phyloP scores from a whole-genome alignment of 1,140 invertebrate genomes.

The Uloborus diversus region DNA sequence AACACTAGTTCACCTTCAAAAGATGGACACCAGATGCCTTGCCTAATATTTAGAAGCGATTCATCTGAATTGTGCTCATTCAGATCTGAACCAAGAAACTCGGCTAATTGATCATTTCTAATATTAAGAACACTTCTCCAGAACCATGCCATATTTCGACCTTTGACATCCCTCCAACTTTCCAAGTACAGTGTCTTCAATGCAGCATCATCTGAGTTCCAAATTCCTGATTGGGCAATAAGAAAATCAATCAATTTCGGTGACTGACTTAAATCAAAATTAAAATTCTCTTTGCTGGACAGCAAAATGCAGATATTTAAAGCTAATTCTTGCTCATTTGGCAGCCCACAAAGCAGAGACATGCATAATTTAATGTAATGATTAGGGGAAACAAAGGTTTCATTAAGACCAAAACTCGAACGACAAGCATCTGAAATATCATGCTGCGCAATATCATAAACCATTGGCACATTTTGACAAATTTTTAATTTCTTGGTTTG shows the following conservation, averaged over 20 bases:
- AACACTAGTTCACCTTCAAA: neutral
- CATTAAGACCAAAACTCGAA: too few relatives aligned
- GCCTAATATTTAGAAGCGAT: neutral
- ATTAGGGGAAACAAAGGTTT: too few relatives aligned
- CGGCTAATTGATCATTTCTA: too few relatives aligned
- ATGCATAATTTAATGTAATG: too few relatives aligned
- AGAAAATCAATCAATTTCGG: constrained; percentile 87
- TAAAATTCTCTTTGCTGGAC: constrained; percentile 86
- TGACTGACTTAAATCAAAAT: constrained; percentile 81
- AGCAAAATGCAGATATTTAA: constrained; percentile 95
- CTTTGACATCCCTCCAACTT: constrained; percentile 44
- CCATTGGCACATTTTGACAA: too few relatives aligned
- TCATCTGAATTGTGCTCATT: neutral
- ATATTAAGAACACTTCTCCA: constrained; percentile 39
- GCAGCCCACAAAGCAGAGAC: constrained; percentile 90
- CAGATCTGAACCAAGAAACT: neutral
- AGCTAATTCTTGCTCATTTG: constrained; percentile 98
- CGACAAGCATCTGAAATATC: too few relatives aligned
- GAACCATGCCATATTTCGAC: constrained; percentile 39
- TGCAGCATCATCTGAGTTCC: constrained; percentile 69
- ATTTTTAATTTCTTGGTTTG: too few relatives aligned
- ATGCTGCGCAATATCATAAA: too few relatives aligned
- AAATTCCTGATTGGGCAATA: constrained; percentile 92
- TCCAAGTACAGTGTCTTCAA: constrained; percentile 32
- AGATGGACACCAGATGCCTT: neutral